Evolutionary conservation across 2,113 vertebrate genomes (phyloP), one percentile per base, ranked within the genome.

Genomic region (Axis porcinus): DNA sequence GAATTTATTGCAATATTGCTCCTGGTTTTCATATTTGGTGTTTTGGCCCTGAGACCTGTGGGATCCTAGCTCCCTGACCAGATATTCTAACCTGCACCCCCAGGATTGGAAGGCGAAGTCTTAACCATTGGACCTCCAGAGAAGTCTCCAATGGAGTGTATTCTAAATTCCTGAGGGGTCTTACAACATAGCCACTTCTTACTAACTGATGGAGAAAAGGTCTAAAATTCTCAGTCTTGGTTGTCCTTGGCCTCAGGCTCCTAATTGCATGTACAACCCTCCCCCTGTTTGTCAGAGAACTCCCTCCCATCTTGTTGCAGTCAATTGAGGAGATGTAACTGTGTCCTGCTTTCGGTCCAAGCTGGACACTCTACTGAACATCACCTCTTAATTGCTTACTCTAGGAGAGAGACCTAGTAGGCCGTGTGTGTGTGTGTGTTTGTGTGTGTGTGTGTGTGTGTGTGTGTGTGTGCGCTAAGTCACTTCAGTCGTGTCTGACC

Each of bases 391-490:
- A 28, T 47, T 40, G 64, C 30, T 13, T 86, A 13, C 50, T 79
- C 64, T 33, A 45, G 15, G 2, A 15, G n/a, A 15, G 4, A 19
- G 28, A 9, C 33, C 25, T 23, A 28, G 78, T 6, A 78, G 43
- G 47, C 14, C 17, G n/a, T 74, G 67, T 40, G n/a, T 74, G 19
- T n/a, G 64, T 58, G 21, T 10, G 57, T 58, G 25, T 27, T 11
- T 28, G 58, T 28, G 25, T 28, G 25, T 1, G 25, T 12, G 27
- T 13, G 67, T 13, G 67, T 43, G 36, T 3, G 14, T 6, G 14
- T 2, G 7, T 0, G 16, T 0, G 28, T 0, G 7, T 1, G 30
- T 0, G 1, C 0, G 19, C 70, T 74, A 40, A 74, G 11, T 76
- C 36, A 14, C 70, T 76, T 43, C 36, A 76, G 12, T 27, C 7